Base-by-base conservation (phyloP, 2,888 invertebrate genomes). In the Alloplasta piceator region DNA sequence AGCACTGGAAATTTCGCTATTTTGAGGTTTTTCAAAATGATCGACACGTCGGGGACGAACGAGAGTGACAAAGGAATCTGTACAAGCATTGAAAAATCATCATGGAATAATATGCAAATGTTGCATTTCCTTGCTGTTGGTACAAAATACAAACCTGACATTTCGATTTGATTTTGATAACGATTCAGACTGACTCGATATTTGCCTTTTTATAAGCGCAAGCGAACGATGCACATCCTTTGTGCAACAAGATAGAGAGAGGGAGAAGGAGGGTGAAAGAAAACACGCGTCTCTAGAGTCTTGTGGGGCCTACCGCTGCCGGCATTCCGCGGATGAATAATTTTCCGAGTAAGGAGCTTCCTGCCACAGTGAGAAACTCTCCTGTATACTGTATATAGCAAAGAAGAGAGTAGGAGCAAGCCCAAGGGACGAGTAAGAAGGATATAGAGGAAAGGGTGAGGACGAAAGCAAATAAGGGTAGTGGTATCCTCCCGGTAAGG, bases 271-370 rank as follows among this genome's bases (percentile, higher is more conserved):
- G 38, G 6, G 14, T 38, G 58, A 58, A 61, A 79, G 79, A 64
- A 14, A 72, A 61, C 61, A 26, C 26, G 36, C 6, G 50, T 68
- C 77, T 63, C 67, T 58, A 73, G 80, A 48, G 81, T 71, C 64
- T 70, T 71, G 50, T 16, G 39, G 64, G 60, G 64, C 64, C 74
- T 64, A 70, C 79, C 64, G 58, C 70, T 64, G 70, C 52, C 52
- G 67, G 79, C 74, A 74, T 74, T 70, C 79, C 26, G 71, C 52
- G 79, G 74, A 68, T 79, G 78, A 82, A 82, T 79, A 78, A 82
- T 78, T 82, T 82, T 71, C 77, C 70, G 58, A 74, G 74, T 26
- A 26, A 26, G 26, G 66, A 75, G 70, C 55, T 74, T 74, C 66
- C 81, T 61, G 71, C 52, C 12, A 41, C 56, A 56, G 64, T 56